Conservation (phyloP, 1,140 invertebrate species). For the Meloidogyne chitwoodi region DNA sequence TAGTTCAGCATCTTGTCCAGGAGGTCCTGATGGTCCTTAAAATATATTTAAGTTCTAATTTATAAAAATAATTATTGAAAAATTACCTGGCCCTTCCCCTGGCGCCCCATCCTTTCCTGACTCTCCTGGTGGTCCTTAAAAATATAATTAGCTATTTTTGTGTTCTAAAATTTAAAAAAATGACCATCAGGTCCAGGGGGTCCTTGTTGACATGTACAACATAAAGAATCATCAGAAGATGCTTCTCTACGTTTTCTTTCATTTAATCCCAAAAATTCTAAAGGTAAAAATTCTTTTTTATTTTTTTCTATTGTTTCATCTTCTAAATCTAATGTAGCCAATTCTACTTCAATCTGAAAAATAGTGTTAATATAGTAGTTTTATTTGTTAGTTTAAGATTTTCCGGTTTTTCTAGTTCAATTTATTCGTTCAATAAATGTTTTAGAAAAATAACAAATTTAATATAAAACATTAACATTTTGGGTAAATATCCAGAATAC, state of each 20-base stretch:
- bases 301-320: not conserved
- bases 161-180: not conserved
- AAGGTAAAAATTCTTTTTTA: not conserved
- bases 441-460: too few relatives aligned
- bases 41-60: too few relatives aligned
- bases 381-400: too few relatives aligned
- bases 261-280: constrained; percentile 5
- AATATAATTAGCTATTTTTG: too few relatives aligned
- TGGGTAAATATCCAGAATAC: too few relatives aligned
- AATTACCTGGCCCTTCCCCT: constrained; percentile 47
- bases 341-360: constrained; percentile 39
- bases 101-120: constrained; percentile 56
- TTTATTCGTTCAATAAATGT: too few relatives aligned
- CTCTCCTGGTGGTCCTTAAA: constrained; percentile 39
- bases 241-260: constrained; percentile 39
- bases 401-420: too few relatives aligned
- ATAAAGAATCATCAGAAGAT: constrained; percentile 49
- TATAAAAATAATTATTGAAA: too few relatives aligned
- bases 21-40: constrained; percentile 49
- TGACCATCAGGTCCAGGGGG: constrained; percentile 51
- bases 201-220: constrained; percentile 58
- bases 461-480: too few relatives aligned
- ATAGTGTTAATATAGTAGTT: not conserved
- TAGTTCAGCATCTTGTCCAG: constrained; percentile 57
- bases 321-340: constrained; percentile 26